Percentiles rank a stretch among this genome's conserved stretches.
phyloP scores from a whole-genome alignment of 2,797 vertebrate genomes.

The Holocentrus rufus region DNA sequence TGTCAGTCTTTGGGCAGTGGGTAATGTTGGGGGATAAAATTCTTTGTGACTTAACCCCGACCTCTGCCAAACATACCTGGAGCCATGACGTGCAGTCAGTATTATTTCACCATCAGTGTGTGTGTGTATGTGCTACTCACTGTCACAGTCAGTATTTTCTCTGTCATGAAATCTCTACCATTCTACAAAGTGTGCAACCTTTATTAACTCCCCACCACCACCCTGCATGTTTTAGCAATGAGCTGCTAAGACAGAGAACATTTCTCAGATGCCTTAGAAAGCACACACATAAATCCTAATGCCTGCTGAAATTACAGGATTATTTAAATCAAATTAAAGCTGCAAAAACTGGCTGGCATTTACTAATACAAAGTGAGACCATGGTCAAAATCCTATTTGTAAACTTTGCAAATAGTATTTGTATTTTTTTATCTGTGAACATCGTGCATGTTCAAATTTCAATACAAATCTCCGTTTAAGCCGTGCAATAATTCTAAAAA shows the following conservation, averaged over 20 bases:
- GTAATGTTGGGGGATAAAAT: background rate
- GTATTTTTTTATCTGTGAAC: too few species aligned
- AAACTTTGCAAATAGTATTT: too few species aligned
- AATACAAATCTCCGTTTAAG: background rate
- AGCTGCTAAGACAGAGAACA: slow-evolving; percentile 30
- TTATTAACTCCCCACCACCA: slow-evolving; percentile 9
- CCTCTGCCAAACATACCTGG: slow-evolving; percentile 37
- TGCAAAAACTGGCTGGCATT: background rate
- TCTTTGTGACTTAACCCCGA: background rate
- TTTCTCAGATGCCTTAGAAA: slow-evolving; percentile 14
- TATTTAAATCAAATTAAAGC: background rate
- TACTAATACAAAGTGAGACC: background rate
- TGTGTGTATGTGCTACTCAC: background rate
- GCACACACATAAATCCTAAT: background rate
- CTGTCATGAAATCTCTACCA: slow-evolving; percentile 25
- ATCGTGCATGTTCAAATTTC: too few species aligned
- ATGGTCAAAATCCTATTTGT: too few species aligned
- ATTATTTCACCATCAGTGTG: background rate
- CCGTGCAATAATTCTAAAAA: background rate
- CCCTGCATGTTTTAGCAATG: slow-evolving; percentile 13
- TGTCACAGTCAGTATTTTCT: slow-evolving; percentile 6
- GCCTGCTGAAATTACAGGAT: background rate
- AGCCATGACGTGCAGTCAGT: background rate
- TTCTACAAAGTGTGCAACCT: background rate
- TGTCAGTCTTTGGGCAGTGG: background rate